Conservation (phyloP, 1,140 invertebrate species). For the Paraescarpia echinospica region DNA sequence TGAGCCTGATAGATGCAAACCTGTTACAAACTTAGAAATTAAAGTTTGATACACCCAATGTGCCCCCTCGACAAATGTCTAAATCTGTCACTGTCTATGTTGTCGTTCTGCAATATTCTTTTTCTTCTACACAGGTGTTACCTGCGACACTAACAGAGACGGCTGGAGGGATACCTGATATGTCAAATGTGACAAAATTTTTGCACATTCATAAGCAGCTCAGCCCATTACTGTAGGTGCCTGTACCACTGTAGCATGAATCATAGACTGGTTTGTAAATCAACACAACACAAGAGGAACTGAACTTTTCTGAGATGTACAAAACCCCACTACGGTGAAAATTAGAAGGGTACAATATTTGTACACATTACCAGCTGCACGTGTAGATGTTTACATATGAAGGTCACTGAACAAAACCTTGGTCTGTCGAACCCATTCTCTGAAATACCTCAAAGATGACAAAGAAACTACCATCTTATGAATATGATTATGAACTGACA, state of each 20-base stretch:
- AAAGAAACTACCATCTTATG: background rate
- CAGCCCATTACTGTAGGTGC: background rate
- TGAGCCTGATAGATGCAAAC: no score
- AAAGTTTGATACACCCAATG: no score
- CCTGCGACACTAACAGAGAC: background rate
- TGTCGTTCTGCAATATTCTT: background rate
- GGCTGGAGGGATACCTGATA: background rate
- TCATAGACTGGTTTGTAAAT: no score
- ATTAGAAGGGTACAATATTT: no score
- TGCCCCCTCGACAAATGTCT: background rate
- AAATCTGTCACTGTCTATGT: background rate
- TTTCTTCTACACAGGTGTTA: background rate
- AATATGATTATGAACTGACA: background rate
- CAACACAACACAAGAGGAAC: background rate
- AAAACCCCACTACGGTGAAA: background rate
- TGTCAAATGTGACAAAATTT: background rate
- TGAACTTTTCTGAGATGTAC: background rate
- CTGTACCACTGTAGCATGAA: no score
- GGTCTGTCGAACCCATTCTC: background rate
- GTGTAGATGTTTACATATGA: background rate
- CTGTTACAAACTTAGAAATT: no score
- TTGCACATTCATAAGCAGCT: background rate
- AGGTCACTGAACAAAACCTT: background rate
- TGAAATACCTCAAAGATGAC: background rate
- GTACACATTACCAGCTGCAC: no score